Base-by-base conservation (phyloP, 1,140 invertebrate genomes). In the Papilio xuthus region DNA sequence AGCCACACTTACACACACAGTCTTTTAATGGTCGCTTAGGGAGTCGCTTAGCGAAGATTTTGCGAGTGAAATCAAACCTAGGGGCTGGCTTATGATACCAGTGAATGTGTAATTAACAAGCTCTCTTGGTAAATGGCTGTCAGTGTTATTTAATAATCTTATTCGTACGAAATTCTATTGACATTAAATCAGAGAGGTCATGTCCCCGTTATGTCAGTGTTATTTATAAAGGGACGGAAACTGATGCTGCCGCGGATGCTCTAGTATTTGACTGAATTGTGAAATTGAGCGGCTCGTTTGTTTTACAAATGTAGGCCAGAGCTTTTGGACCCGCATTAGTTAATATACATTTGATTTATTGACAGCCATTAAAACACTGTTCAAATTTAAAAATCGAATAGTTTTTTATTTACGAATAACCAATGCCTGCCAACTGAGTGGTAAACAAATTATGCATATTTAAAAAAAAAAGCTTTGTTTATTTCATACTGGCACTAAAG, bases 241-340 rank as follows among this genome's bases (percentile, higher is more conserved):
- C 13, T 67, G 60, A 67, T 28, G 60, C 60, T 67, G 26, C 60
- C 26, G 18, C 47, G 60, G 23, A 67, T 67, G 60, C 60, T 60
- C 56, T 67, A 67, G 60, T 32, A 67, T 67, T 67, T 67, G 60
- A 67, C 26, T 67, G 28, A 67, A 67, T 28, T 67, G 60, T 67
- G 60, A 67, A 67, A 60, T 7, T 53, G 50, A 53, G 18, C 23
- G 56, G 56, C 20, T 60, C 56, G 56, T 60, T 60, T 60, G 23
- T 60, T 60, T 60, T 10, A 26, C 56, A 60, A 60, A 60, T 60
- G 56, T 60, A 60, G 56, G 56, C 9, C 56, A 60, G 10, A 26
- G 56, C 56, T 60, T 60, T 60, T 10, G 23, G 56, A 60, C 56
- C 56, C 56, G 56, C 56, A 60, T 60, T 60, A 60, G 23, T 60